Evolutionary conservation across 2,888 invertebrate species (phyloP), one percentile per base, ranked within the genome.

Genomic region (Scaeva pyrastri): DNA sequence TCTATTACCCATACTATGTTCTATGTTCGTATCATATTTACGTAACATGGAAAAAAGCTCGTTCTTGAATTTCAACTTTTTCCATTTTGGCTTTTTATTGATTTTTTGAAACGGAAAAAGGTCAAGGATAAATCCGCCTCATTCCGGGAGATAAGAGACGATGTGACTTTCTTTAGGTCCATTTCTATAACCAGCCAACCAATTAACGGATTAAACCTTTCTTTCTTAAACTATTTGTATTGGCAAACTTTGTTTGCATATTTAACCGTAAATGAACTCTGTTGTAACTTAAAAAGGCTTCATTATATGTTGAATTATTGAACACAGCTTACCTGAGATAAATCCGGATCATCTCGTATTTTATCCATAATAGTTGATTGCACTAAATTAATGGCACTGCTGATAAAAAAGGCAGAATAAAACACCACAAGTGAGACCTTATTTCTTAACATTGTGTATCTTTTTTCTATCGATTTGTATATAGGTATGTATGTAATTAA

Each of bases 271-370:
- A 14, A 11, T 3, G 14, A 6, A 5, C n/a, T 55, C n/a, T 2
- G 31, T 60, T 41, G 23, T 62, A 14, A 14, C 14, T 26, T 2
- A 19, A 0, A 31, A 31, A 31, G 5, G 6, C 5, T 62, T 14
- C 11, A 2, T 12, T 50, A 19, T 10, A 11, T 10, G 19, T 19
- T 12, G 7, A 50, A 50, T 50, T 43, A n/a, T 52, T 26, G n/a
- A 52, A 2, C 23, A 26, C 23, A 73, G 89, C 90, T 92, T 94
- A 95, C 95, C 95, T 95, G 94, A 88, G 95, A 95, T 88, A 95
- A 93, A 91, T 95, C 95, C 84, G 94, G 91, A 92, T 95, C 95
- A 91, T 94, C 94, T 89, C 93, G 93, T 89, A 95, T 93, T 93
- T 95, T 95, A 91, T 95, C 95, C 88, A 94, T 93, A 84, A 95